Base-by-base conservation (phyloP, 2,888 invertebrate genomes). In the Drosophila infuscata region DNA sequence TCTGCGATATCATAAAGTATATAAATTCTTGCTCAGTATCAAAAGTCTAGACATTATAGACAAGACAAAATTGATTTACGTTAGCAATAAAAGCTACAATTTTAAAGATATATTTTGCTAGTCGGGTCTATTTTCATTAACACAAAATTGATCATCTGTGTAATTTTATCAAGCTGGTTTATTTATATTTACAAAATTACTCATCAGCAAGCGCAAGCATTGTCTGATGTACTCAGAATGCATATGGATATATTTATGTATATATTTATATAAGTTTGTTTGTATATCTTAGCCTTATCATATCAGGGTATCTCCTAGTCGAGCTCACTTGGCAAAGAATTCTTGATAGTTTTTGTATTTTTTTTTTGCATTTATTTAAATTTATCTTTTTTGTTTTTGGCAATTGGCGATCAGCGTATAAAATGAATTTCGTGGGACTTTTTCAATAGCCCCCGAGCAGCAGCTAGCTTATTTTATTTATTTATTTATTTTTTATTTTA, bases 391-490 rank as follows among this genome's bases (percentile, higher is more conserved):
- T 46, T 46, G 15, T 65, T 67, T 79, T 76, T 74, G 80, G 63
- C 65, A 51, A 67, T 74, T 73, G 73, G 53, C 68, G 74, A 79
- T 66, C 74, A 46, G 46, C 25, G 58, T 54, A 70, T 73, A 57
- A 65, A 74, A 66, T 70, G 59, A 71, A 77, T 67, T 79, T 74
- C 32, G 66, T 75, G 76, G 51, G 74, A 76, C 59, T 79, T 73
- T 79, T 74, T 82, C 74, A 74, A 77, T 77, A 71, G 73, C 67
- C 72, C 71, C 30, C 75, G 49, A 67, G 66, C 61, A 30, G 38
- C 54, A 56, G 29, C 12, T 12, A 48, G 65, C 64, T 69, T 70
- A 60, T 54, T 36, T 43, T 25, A 46, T 46, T 12, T 72, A 25
- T 52, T 46, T 58, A 49, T 56, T 65, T 56, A 25, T 25, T 25